A percentile compares a stretch with the other conserved stretches of the same genome.
phyloP scores from a whole-genome alignment of 2,113 vertebrate genomes.

The Coptodon rendalli region DNA sequence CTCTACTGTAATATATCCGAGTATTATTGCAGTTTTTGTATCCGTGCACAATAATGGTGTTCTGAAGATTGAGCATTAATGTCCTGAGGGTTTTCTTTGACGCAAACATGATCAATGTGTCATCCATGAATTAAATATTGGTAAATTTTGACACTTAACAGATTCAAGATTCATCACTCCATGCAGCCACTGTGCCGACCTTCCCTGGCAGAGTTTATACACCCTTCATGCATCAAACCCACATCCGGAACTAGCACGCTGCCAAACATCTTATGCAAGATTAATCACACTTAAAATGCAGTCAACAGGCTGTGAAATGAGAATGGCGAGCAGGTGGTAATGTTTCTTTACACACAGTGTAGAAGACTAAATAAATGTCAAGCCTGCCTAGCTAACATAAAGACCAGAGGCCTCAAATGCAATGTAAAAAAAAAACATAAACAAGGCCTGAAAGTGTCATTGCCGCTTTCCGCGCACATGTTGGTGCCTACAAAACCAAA shows the following conservation, averaged over 20 bases:
- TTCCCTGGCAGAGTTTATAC: slow-evolving; percentile 11
- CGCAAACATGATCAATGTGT: neutral
- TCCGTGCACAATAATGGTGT: neutral
- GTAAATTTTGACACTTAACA: neutral
- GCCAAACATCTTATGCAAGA: slow-evolving; percentile 47
- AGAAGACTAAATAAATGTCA: slow-evolving; percentile 37
- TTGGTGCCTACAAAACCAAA: neutral
- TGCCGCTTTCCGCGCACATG: neutral
- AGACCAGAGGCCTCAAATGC: neutral
- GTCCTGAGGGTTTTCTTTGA: neutral
- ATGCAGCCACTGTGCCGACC: slow-evolving; percentile 11
- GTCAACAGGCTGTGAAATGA: slow-evolving; percentile 59
- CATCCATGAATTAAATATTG: neutral
- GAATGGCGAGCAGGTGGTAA: neutral
- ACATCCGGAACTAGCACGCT: neutral
- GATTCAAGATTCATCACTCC: neutral
- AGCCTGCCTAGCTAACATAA: neutral
- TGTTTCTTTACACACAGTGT: slow-evolving; percentile 25
- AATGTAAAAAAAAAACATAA: neutral
- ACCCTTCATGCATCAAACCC: slow-evolving; percentile 1
- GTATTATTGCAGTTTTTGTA: neutral
- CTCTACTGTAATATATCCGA: neutral
- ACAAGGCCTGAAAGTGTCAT: neutral
- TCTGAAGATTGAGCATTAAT: neutral
- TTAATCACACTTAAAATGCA: slow-evolving; percentile 51